Percentiles rank a stretch among this genome's conserved stretches.
phyloP scores from a whole-genome alignment of 2,888 invertebrate species.

The Cheilosia soror region DNA sequence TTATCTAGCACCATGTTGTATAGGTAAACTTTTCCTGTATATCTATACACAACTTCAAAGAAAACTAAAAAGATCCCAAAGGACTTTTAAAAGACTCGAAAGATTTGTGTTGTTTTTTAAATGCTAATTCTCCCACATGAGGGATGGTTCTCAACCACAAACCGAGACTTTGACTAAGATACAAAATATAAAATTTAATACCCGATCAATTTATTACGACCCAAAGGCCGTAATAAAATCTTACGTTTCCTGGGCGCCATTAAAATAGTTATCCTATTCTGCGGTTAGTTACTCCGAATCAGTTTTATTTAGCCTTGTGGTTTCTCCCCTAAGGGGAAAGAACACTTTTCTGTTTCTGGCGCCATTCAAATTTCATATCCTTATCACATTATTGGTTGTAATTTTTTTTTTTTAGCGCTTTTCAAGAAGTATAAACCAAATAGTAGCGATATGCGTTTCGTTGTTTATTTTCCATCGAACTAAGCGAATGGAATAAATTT shows the following conservation, averaged over 20 bases:
- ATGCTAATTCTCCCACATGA: conserved; percentile 13
- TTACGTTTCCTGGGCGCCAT: conserved; percentile 24
- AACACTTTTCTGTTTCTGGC: conserved; percentile 33
- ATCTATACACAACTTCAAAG: not conserved
- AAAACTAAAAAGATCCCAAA: no score
- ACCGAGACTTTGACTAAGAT: not conserved
- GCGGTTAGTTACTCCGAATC: not conserved
- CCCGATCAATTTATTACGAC: conserved; percentile 45
- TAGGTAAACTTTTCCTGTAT: not conserved
- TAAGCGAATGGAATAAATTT: conserved; percentile 52
- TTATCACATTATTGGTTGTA: conserved; percentile 34
- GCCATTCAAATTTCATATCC: conserved; percentile 41
- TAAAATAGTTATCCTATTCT: conserved; percentile 16
- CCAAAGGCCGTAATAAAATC: conserved; percentile 30
- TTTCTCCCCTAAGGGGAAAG: not conserved
- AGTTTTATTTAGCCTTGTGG: not conserved
- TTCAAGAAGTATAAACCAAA: conserved; percentile 38
- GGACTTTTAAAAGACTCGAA: not conserved
- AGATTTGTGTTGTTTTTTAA: conserved; percentile 1
- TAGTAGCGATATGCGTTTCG: not conserved
- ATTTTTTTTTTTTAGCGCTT: not conserved
- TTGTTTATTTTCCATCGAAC: conserved; percentile 25
- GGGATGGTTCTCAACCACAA: not conserved
- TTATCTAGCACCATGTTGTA: not conserved
- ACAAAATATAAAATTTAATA: conserved; percentile 52